Percentiles rank a stretch among this genome's conserved stretches.
Conservation (phyloP, 1,140 invertebrate genomes). For the Ips typographus region DNA sequence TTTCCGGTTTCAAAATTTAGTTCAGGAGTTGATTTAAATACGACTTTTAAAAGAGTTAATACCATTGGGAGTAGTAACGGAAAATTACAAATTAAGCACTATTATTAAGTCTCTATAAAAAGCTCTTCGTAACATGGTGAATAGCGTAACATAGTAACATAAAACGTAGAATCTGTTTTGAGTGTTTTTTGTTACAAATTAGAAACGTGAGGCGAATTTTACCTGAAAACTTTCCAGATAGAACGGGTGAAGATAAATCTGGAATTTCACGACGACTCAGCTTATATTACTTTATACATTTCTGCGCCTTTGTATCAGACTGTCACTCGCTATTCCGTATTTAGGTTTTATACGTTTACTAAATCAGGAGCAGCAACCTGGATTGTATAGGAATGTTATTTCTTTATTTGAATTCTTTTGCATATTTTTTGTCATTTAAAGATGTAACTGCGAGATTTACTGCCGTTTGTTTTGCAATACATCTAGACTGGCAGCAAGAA, state of each 20-base stretch:
- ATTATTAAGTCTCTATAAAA: too few species aligned
- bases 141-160: too few species aligned
- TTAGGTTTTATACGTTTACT: constrained; percentile 3
- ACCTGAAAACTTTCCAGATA: not conserved
- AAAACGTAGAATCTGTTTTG: too few species aligned
- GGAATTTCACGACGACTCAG: constrained; percentile 9
- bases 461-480: not conserved
- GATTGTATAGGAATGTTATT: not conserved
- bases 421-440: not conserved
- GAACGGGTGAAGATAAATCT: not conserved
- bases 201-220: constrained; percentile 3
- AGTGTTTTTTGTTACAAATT: not conserved
- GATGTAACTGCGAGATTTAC: not conserved
- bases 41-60: too few species aligned
- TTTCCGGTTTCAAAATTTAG: too few species aligned
- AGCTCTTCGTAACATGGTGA: too few species aligned
- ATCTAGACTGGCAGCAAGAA: not conserved
- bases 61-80: too few species aligned
- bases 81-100: too few species aligned
- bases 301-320: constrained; percentile 1
- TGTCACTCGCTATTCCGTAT: not conserved
- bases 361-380: not conserved
- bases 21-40: too few species aligned
- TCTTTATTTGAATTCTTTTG: not conserved
- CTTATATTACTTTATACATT: constrained; percentile 11